Evolutionary conservation across 2,888 invertebrate species (phyloP), one percentile per base, ranked within the genome.

Genomic region (Epinotia brunnichana): DNA sequence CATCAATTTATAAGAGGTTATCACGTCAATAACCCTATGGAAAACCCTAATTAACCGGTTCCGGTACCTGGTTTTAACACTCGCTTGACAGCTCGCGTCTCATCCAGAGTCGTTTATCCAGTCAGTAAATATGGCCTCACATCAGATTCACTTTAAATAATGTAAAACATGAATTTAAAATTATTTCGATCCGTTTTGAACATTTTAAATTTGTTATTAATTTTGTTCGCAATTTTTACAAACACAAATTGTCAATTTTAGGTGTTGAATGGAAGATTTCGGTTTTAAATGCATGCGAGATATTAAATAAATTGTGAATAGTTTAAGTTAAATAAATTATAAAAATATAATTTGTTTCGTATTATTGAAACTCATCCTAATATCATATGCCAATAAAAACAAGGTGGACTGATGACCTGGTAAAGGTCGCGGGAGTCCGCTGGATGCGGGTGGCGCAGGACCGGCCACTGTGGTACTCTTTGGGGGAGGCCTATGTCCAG

Each of bases 291-390:
- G 71, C 71, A 67, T 71, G 71, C 67, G 44, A 69, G 17, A 71
- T 71, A 67, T 61, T 71, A 56, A 54, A 67, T 71, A 67, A 71
- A 71, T 54, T 71, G 71, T 71, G 71, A 29, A 48, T 72, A 72
- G 62, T 68, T 53, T 74, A 76, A 73, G 74, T 62, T 74, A 53
- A 76, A 76, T 76, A 76, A 75, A 76, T 76, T 76, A 76, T 75
- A 73, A 73, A 73, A 75, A 54, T 60, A 51, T 59, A 54, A 39
- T 17, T 39, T 48, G 11, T n/a, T 10, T 64, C 64, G 64, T 75
- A 11, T 70, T 51, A 73, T 75, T 74, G 19, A 51, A 4, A 48
- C 41, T n/a, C 21, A 21, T 19, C 59, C 35, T 9, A 35, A 35
- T 35, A 9, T 35, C 9, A 35, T 35, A 7, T 35, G 35, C 35